Conservation (phyloP, 2,888 invertebrate species). For the Cryptops parisi region DNA sequence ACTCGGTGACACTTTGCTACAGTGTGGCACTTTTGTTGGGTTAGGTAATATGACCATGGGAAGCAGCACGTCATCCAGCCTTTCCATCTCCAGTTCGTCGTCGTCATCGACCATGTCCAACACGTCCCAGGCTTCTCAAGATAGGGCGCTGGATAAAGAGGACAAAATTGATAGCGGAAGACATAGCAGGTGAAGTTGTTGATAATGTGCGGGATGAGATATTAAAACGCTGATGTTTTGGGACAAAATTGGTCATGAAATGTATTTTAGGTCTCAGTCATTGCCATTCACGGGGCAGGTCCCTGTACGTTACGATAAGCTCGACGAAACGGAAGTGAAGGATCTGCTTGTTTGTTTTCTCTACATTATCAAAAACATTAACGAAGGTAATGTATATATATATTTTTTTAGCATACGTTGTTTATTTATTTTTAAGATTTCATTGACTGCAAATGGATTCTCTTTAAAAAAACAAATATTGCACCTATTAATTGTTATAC, state of each 20-base stretch:
- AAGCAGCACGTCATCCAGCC: constrained; percentile 9
- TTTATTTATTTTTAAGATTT: constrained; percentile 2
- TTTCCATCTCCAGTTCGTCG: constrained; percentile 18
- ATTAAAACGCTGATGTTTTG: background rate
- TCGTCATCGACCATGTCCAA: constrained; percentile 20
- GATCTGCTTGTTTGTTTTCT: constrained; percentile 74
- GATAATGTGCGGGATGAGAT: no score
- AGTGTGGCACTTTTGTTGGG: background rate
- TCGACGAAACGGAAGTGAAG: constrained; percentile 62
- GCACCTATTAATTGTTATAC: no score
- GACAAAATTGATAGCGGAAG: constrained; percentile 5
- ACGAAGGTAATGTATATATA: constrained; percentile 43
- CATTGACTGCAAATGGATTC: background rate
- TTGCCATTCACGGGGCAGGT: constrained; percentile 21
- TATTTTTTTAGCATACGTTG: no score
- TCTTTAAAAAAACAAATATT: constrained; percentile 2
- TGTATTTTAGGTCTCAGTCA: constrained; percentile 21
- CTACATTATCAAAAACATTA: constrained; percentile 77
- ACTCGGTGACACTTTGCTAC: background rate
- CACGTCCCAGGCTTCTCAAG: constrained; percentile 13
- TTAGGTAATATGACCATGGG: background rate
- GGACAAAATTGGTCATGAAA: background rate
- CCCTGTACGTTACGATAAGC: constrained; percentile 47
- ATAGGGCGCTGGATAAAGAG: background rate
- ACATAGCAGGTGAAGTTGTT: background rate